These are phyloP conservation scores for Melanophora roralis DNA, from an alignment of 2,888 invertebrate species.

Conservation along the genomic window DNA sequence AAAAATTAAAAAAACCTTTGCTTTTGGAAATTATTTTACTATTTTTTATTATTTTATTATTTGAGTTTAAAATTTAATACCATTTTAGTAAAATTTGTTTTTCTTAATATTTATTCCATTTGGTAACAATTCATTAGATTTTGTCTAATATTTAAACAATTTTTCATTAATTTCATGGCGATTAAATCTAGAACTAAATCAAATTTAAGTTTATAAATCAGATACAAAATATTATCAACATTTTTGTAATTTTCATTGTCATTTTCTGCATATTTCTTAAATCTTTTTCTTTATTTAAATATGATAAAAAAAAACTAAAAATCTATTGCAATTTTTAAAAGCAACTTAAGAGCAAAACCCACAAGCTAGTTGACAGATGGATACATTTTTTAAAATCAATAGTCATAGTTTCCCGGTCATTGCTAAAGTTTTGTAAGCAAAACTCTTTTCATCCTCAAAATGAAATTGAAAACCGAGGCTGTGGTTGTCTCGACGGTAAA, in stretches of 20 bases:
- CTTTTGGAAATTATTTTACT: no score
- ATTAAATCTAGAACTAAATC: conserved; percentile 1
- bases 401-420: conserved; percentile 75
- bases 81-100: no score
- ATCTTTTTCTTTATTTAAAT: conserved; percentile 26
- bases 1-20: no score
- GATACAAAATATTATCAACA: conserved; percentile 38
- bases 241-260: background rate
- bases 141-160: background rate
- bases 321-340: background rate
- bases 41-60: no score
- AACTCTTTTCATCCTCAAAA: conserved; percentile 14
- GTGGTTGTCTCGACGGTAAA: background rate
- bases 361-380: background rate
- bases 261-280: background rate
- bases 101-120: no score
- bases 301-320: conserved; percentile 15
- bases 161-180: background rate
- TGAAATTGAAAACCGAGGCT: conserved; percentile 55
- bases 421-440: conserved; percentile 65
- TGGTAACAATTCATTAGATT: background rate
- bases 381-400: conserved; percentile 59
- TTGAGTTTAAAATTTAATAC: no score
- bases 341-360: background rate
- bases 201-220: conserved; percentile 32